Evolutionary conservation across 2,888 invertebrate species (phyloP).

Genomic region (Sarcophaga rosellei): DNA sequence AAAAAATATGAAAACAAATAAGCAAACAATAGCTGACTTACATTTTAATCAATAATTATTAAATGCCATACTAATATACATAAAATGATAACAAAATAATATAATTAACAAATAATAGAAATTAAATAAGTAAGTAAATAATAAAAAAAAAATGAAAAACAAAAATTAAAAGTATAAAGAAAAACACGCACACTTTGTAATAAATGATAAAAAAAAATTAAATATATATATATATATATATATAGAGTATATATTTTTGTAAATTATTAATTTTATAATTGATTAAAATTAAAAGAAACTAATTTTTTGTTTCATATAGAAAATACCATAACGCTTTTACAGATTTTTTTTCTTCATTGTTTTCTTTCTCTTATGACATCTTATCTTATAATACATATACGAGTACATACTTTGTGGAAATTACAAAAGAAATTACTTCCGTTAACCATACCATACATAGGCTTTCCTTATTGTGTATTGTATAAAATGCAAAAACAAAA

Average conservation of each 20-base stretch:
- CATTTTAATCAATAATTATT: slow-evolving; percentile 47
- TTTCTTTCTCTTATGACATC: not conserved
- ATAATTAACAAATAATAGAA: not conserved
- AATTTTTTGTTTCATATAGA: not conserved
- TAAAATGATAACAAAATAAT: slow-evolving; percentile 19
- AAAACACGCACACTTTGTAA: slow-evolving; percentile 69
- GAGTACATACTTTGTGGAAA: too few relatives aligned
- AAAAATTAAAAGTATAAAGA: slow-evolving; percentile 63
- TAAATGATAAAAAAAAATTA: slow-evolving; percentile 48
- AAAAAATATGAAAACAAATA: not conserved
- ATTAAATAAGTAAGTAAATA: too few relatives aligned
- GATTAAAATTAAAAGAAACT: not conserved
- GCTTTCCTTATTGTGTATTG: too few relatives aligned
- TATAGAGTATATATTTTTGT: slow-evolving; percentile 64
- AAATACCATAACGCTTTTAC: slow-evolving; percentile 10
- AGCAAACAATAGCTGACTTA: slow-evolving; percentile 31
- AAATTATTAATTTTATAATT: slow-evolving; percentile 55
- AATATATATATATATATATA: slow-evolving; percentile 43
- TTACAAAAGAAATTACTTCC: too few relatives aligned
- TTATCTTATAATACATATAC: too few relatives aligned
- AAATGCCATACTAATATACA: slow-evolving; percentile 63
- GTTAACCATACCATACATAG: too few relatives aligned
- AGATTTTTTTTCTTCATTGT: slow-evolving; percentile 17
- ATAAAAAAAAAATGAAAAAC: not conserved
- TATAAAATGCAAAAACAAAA: too few relatives aligned